phyloP scores from a whole-genome alignment of 2,888 invertebrate genomes.

The Anaspis maculata region DNA sequence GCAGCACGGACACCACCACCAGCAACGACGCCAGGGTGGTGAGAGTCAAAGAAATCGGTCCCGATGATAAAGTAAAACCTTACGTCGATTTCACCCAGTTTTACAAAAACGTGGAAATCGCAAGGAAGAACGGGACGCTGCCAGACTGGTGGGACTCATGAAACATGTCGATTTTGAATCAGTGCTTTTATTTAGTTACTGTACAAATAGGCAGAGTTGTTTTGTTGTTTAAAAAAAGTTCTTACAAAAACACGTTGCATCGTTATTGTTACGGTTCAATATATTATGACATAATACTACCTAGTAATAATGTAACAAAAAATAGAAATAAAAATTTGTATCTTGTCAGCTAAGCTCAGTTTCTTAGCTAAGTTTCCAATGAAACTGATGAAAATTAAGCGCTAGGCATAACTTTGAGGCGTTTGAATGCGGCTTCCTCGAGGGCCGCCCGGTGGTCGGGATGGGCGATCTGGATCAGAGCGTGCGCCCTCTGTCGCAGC shows the following conservation, averaged over 20 bases:
- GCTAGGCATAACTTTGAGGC: constrained; percentile 69
- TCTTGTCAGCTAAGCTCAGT: too few relatives aligned
- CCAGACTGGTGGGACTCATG: constrained; percentile 53
- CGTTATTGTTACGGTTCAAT: too few relatives aligned
- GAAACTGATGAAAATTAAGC: constrained; percentile 8
- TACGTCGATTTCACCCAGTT: constrained; percentile 83
- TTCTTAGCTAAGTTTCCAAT: too few relatives aligned
- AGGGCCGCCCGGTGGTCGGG: constrained; percentile 76
- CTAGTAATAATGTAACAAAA: constrained; percentile 3
- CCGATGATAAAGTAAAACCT: constrained; percentile 62
- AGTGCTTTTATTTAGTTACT: not conserved
- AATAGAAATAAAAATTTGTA: not conserved
- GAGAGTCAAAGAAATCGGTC: constrained; percentile 44
- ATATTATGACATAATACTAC: too few relatives aligned
- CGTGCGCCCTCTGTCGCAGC: constrained; percentile 81
- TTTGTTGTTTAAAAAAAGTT: too few relatives aligned
- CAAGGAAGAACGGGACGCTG: constrained; percentile 55
- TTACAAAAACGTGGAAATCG: constrained; percentile 62
- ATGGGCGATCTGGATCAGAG: constrained; percentile 80
- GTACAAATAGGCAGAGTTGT: not conserved
- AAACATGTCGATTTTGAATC: too few relatives aligned
- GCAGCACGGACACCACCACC: constrained; percentile 35
- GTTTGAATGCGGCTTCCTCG: constrained; percentile 82
- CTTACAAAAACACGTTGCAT: too few relatives aligned
- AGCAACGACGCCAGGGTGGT: constrained; percentile 27